Conservation (phyloP, 2,888 invertebrate species). For the Buathra laborator region DNA sequence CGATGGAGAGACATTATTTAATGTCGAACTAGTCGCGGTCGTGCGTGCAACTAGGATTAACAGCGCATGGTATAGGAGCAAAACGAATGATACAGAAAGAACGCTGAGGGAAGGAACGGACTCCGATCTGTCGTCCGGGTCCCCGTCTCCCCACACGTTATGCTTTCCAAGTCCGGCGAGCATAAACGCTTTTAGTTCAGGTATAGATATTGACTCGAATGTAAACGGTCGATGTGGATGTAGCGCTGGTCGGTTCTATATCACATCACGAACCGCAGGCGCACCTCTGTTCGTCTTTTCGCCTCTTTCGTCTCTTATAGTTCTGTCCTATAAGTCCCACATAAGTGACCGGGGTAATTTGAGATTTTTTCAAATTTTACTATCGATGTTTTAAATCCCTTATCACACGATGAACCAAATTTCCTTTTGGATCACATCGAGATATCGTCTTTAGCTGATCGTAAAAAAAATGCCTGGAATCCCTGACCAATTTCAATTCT, state of each 20-base stretch:
- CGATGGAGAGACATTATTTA: conserved; percentile 81
- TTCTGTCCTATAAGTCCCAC: conserved; percentile 4
- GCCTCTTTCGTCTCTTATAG: background rate
- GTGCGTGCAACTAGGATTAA: conserved; percentile 41
- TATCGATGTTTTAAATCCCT: background rate
- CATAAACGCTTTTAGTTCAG: conserved; percentile 49
- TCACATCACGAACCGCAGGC: conserved; percentile 22
- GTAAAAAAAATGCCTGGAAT: background rate
- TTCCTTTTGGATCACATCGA: background rate
- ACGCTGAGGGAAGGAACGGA: conserved; percentile 14
- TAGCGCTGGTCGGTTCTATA: conserved; percentile 20
- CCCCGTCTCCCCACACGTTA: conserved; percentile 10
- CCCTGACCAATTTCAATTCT: background rate
- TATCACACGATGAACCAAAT: background rate
- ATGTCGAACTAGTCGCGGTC: conserved; percentile 76
- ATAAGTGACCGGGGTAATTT: background rate
- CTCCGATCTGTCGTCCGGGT: conserved; percentile 22
- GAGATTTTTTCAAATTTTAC: background rate
- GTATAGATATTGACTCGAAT: conserved; percentile 31
- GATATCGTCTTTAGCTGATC: background rate
- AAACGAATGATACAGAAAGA: conserved; percentile 64
- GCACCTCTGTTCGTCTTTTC: conserved; percentile 46
- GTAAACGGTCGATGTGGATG: background rate
- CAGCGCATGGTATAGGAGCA: conserved; percentile 32
- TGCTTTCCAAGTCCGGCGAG: conserved; percentile 8